Conservation (phyloP, 2,888 invertebrate species). For the Acrobasis consociella region DNA sequence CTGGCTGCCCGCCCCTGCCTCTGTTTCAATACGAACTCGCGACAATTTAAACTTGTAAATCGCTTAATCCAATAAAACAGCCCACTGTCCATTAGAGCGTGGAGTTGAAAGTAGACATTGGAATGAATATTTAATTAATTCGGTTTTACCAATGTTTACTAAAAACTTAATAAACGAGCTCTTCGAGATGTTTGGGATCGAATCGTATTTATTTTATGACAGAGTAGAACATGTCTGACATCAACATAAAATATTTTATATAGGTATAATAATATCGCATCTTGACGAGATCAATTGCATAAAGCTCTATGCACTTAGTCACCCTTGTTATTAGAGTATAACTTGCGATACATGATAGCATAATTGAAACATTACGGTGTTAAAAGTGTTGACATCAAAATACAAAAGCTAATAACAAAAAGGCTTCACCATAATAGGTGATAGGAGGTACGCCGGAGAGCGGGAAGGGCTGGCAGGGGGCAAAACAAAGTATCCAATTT, state of each 20-base stretch:
- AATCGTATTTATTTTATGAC: background rate
- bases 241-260: background rate
- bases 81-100: slow-evolving; percentile 55
- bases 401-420: slow-evolving; percentile 61
- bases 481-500: slow-evolving; percentile 76
- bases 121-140: slow-evolving; percentile 43
- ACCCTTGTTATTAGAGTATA: background rate
- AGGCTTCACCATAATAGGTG: slow-evolving; percentile 60
- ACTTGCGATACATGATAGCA: background rate
- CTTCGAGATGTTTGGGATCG: background rate
- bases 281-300: background rate
- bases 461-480: slow-evolving; percentile 44
- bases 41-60: slow-evolving; percentile 70
- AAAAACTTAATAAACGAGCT: background rate
- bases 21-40: slow-evolving; percentile 56
- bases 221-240: background rate
- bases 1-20: slow-evolving; percentile 60
- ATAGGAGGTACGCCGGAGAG: slow-evolving; percentile 42
- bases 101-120: slow-evolving; percentile 46
- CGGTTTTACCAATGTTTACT: slow-evolving; percentile 15
- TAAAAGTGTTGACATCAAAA: slow-evolving; percentile 3
- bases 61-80: slow-evolving; percentile 74
- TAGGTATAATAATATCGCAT: no score
- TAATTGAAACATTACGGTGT: slow-evolving; percentile 15
- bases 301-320: background rate